Evolutionary conservation across 2,113 vertebrate genomes (phyloP).

Genomic region (Litocranius walleri): DNA sequence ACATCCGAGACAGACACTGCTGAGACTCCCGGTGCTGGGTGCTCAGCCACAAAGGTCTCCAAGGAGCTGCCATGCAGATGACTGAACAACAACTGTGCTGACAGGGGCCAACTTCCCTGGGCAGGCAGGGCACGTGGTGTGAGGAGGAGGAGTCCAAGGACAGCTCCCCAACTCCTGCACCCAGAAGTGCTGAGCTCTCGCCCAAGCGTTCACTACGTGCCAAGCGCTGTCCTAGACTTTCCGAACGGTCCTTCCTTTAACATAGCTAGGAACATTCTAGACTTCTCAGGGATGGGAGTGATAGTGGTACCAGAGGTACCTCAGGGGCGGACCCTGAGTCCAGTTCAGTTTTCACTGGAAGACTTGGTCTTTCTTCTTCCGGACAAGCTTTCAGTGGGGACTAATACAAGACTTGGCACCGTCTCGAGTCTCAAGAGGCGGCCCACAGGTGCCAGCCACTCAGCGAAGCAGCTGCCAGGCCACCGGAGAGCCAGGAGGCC

Average conservation of each 20-base stretch:
- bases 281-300: neutral
- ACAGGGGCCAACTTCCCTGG: rapidly evolving
- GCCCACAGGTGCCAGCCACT: neutral
- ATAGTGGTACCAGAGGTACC: too few relatives aligned
- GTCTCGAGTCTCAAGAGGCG: neutral
- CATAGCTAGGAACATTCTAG: neutral
- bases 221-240: neutral
- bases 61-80: too few relatives aligned
- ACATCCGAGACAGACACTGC: too few relatives aligned
- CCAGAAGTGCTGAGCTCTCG: neutral
- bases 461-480: neutral
- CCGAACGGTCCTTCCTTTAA: neutral
- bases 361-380: neutral
- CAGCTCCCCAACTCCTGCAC: too few relatives aligned
- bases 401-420: neutral
- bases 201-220: rapidly evolving
- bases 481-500: neutral
- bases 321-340: neutral
- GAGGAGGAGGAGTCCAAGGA: neutral
- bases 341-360: neutral
- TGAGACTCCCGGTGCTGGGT: rapidly evolving
- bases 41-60: neutral
- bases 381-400: neutral
- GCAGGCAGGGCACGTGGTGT: rapidly evolving
- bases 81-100: too few relatives aligned